phyloP scores from a whole-genome alignment of 2,888 invertebrate species.

The Hedya salicella region DNA sequence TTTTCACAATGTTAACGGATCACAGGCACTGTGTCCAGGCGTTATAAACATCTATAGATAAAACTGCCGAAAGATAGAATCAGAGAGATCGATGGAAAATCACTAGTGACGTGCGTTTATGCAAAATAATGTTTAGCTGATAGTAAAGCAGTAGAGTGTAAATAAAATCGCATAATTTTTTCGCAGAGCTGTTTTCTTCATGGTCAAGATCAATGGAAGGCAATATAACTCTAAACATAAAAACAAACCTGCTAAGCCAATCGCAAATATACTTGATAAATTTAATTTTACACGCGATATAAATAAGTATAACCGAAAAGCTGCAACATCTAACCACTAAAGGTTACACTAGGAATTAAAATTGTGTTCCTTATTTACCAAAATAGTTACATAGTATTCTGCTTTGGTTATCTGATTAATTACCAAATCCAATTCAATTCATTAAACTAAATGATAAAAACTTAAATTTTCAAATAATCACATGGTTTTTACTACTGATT shows the following conservation, averaged over 20 bases:
- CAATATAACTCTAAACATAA: background rate
- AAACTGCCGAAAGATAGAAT: constrained; percentile 6
- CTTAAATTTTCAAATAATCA: too few relatives aligned
- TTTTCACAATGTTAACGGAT: too few relatives aligned
- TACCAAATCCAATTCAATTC: too few relatives aligned
- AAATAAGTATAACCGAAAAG: too few relatives aligned
- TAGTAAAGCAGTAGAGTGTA: constrained; percentile 1
- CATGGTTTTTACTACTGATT: too few relatives aligned
- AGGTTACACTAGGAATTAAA: too few relatives aligned
- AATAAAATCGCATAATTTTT: background rate
- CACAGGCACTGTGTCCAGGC: background rate
- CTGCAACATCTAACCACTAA: too few relatives aligned
- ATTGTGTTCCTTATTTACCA: too few relatives aligned
- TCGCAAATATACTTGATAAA: background rate
- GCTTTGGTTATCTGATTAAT: too few relatives aligned
- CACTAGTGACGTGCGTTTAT: constrained; percentile 31
- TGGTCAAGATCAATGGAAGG: constrained; percentile 17
- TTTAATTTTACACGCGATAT: background rate
- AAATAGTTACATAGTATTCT: too few relatives aligned
- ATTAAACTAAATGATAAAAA: too few relatives aligned
- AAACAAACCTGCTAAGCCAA: background rate
- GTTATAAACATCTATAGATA: constrained; percentile 3
- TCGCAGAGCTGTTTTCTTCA: background rate
- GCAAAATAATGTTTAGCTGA: constrained; percentile 14
- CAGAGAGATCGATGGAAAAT: constrained; percentile 35